Base-by-base conservation (phyloP, 2,797 vertebrate genomes). In the Enteromius trimaculatus region DNA sequence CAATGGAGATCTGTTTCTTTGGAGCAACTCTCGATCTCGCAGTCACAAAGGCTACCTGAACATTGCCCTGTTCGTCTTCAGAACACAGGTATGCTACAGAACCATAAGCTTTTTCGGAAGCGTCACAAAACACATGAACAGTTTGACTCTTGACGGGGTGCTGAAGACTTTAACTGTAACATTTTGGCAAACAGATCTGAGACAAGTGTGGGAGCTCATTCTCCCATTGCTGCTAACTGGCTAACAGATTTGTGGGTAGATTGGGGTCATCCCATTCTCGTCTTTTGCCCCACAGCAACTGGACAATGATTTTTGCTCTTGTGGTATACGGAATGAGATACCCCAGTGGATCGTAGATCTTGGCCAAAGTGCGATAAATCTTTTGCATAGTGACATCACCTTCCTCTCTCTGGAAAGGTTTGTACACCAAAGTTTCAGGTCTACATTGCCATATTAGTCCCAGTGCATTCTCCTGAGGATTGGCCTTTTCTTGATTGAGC, bases 401-500 rank as follows among this genome's bases (percentile, higher is more conserved):
- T 1, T 68, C 34, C 1, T 68, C 65, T 4, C 34, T 42, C 1
- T 42, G 10, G 10, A 42, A 69, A 2, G 37, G 37, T n/a, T 69
- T 42, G 8, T 69, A 42, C n/a, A n/a, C 21, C 66, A 69, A 42
- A 0, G 66, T 69, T 21, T 69, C 66, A 2, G 10, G 6, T 69
- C 39, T 13, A n/a, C 66, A 42, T 4, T 69, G 37, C 66, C 34
- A 69, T 69, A 69, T 21, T 0, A 69, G 11, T n/a, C 34, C 87
- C 96, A 96, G 96, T 96, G 17, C 96, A 96, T 60, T 60, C 55
- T 60, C n/a, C n/a, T 60, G n/a, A 13, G 60, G 60, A 6, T 29
- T 64, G 14, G 4, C 26, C 13, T 13, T 29, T 64, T 16, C 26
- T 64, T 64, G 60, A 2, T 1, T 14, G 26, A 64, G 26, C 13